phyloP scores from a whole-genome alignment of 2,113 vertebrate species.

The Eulemur macaco region DNA sequence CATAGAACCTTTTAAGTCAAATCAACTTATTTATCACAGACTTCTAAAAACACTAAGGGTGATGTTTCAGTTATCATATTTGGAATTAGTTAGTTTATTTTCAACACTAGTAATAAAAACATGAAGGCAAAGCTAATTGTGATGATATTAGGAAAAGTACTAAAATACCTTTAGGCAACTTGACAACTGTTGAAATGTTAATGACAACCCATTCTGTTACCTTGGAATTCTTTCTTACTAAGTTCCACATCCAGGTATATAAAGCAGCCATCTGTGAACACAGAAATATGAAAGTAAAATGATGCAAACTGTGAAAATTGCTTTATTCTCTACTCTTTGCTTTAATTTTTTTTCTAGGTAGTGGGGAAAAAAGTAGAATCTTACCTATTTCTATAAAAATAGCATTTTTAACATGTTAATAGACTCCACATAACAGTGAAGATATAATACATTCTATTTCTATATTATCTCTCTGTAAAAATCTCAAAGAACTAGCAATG shows the following conservation, averaged over 20 bases:
- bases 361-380: background rate
- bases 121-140: background rate
- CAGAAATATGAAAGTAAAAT: conserved; percentile 19
- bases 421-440: background rate
- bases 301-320: conserved; percentile 26
- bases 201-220: conserved; percentile 14
- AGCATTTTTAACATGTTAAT: background rate
- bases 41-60: background rate
- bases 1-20: background rate
- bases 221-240: conserved; percentile 11
- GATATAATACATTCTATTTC: background rate
- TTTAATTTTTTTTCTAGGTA: background rate
- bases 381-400: background rate
- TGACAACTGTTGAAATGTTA: conserved; percentile 53
- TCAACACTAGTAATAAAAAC: background rate
- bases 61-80: background rate
- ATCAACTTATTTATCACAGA: background rate
- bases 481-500: background rate
- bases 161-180: conserved; percentile 11
- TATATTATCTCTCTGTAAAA: background rate
- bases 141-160: background rate
- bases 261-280: conserved; percentile 5
- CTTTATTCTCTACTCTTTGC: background rate
- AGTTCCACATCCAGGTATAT: background rate
- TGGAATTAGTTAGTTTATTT: conserved; percentile 16